phyloP scores from a whole-genome alignment of 2,888 invertebrate species.

The Bursaphelenchus okinawaensis region DNA sequence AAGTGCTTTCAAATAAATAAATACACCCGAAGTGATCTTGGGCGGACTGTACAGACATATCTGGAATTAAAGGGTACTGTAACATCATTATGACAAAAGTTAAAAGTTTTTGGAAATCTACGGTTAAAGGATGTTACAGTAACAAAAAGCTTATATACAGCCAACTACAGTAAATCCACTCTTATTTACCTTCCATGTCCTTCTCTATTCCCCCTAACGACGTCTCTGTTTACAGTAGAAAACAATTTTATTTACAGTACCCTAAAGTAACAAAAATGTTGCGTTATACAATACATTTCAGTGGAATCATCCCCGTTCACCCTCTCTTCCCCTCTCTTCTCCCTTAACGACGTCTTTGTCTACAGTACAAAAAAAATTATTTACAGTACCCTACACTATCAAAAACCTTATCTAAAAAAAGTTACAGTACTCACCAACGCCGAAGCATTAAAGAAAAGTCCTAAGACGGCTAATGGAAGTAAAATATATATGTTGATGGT shows the following conservation, averaged over 20 bases:
- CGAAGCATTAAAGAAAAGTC: constrained; percentile 49
- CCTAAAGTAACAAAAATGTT: too few relatives aligned
- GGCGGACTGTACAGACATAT: constrained; percentile 54
- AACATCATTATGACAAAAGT: too few relatives aligned
- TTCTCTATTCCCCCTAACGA: too few relatives aligned
- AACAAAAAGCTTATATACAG: not conserved
- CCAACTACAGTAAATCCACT: not conserved
- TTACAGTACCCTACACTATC: not conserved
- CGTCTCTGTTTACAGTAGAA: too few relatives aligned
- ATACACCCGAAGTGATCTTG: constrained; percentile 56
- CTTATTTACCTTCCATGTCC: too few relatives aligned
- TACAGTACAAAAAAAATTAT: too few relatives aligned
- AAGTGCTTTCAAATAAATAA: constrained; percentile 53
- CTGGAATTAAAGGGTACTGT: too few relatives aligned
- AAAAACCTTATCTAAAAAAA: not conserved
- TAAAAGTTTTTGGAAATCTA: not conserved
- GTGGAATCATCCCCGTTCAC: too few relatives aligned
- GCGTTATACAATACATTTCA: too few relatives aligned
- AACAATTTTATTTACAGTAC: too few relatives aligned
- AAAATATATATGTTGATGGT: constrained; percentile 43
- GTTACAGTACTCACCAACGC: constrained; percentile 42
- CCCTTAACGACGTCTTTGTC: too few relatives aligned
- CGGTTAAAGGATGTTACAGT: not conserved
- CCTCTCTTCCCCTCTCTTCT: too few relatives aligned
- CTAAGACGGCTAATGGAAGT: constrained; percentile 47